Evolutionary conservation across 2,113 vertebrate genomes (phyloP).

Genomic region (Tupaia chinensis): DNA sequence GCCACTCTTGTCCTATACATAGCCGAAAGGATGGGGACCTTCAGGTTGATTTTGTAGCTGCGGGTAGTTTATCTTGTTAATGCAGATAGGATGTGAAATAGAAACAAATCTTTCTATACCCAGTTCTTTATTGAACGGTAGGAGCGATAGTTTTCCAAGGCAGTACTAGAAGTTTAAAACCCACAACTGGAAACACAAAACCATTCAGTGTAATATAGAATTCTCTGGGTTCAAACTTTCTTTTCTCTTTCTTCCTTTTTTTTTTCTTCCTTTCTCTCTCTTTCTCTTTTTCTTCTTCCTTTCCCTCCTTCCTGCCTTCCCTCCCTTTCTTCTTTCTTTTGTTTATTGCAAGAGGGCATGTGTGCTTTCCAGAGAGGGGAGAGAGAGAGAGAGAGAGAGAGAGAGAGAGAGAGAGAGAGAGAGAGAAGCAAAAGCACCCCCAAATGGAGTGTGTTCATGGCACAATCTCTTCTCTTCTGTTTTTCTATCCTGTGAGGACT

Average conservation of each 20-base stretch:
- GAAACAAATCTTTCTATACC: conserved; percentile 8
- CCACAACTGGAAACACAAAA: background rate
- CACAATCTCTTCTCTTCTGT: too few species aligned
- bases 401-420: too few species aligned
- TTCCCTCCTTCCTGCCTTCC: too few species aligned
- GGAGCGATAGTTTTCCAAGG: background rate
- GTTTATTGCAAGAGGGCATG: too few species aligned
- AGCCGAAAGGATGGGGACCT: background rate
- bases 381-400: too few species aligned
- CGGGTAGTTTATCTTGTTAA: background rate
- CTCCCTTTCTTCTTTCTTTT: too few species aligned
- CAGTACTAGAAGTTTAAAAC: background rate
- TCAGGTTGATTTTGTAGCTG: background rate
- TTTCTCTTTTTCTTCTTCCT: too few species aligned
- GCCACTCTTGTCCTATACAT: background rate
- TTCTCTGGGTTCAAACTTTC: background rate
- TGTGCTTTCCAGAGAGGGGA: too few species aligned
- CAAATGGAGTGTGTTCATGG: too few species aligned
- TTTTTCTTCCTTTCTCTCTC: too few species aligned
- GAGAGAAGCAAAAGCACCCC: too few species aligned
- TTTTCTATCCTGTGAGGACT: too few species aligned
- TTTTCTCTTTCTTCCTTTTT: background rate
- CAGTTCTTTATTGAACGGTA: background rate
- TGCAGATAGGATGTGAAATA: background rate
- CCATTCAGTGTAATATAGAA: background rate